Conservation (phyloP, 2,113 vertebrate genomes). For the Rousettus leschenaultii region DNA sequence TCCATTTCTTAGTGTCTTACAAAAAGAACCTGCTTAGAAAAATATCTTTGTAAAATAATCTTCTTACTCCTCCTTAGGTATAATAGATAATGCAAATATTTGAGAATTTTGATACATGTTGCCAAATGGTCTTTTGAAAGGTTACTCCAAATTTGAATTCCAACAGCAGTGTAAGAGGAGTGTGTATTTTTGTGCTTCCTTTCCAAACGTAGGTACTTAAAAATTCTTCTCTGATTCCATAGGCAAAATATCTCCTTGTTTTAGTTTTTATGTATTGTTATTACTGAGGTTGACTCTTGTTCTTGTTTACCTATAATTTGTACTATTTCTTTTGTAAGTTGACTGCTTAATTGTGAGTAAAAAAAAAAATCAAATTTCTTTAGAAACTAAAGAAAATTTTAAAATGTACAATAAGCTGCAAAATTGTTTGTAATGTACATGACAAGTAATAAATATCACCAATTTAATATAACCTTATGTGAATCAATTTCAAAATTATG, state of each 20-base stretch:
- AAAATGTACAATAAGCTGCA: neutral
- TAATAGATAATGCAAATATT: neutral
- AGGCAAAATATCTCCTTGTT: neutral
- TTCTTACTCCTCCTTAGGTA: neutral
- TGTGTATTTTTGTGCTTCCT: neutral
- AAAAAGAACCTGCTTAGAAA: neutral
- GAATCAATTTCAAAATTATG: neutral
- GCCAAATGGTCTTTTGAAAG: neutral
- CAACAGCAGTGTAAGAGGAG: neutral
- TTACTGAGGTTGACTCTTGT: neutral
- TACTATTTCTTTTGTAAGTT: neutral
- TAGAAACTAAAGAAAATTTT: neutral
- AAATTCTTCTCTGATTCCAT: neutral
- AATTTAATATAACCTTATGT: neutral
- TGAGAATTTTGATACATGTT: neutral
- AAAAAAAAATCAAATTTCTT: neutral
- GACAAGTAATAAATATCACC: neutral
- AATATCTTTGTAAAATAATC: neutral
- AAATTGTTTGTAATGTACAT: neutral
- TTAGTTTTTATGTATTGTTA: neutral
- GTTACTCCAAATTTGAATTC: conserved; percentile 2
- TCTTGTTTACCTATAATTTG: neutral
- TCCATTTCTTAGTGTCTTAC: neutral
- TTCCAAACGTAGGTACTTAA: neutral
- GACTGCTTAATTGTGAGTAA: conserved; percentile 17